Evolutionary conservation across 2,797 vertebrate species (phyloP).

Genomic region (Fringilla coelebs): DNA sequence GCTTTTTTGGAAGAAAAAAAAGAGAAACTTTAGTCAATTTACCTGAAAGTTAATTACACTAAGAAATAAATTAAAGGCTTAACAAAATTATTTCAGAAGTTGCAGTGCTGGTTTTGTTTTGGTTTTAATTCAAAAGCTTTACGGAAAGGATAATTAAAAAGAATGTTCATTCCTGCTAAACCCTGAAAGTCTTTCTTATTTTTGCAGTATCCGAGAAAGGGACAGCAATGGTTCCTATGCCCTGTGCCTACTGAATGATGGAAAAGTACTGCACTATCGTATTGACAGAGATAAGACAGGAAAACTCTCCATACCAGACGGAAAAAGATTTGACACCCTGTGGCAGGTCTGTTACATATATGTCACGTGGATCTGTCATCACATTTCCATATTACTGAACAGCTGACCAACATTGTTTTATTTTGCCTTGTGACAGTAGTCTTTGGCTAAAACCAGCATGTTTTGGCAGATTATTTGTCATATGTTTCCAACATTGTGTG

Average conservation of each 20-base stretch:
- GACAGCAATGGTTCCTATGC: slow-evolving; percentile 88
- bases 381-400: background rate
- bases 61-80: background rate
- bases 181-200: background rate
- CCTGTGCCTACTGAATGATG: slow-evolving; percentile 88
- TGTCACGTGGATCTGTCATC: background rate
- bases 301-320: slow-evolving; percentile 94
- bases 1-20: background rate
- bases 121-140: background rate
- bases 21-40: background rate
- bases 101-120: background rate
- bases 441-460: background rate
- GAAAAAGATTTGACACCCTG: slow-evolving; percentile 97
- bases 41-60: background rate
- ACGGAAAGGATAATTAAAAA: background rate
- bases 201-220: slow-evolving; percentile 87
- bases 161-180: background rate
- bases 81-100: background rate
- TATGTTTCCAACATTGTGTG: background rate
- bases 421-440: background rate
- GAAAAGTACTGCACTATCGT: slow-evolving; percentile 91
- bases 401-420: background rate
- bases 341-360: slow-evolving; percentile 85
- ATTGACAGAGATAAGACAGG: slow-evolving; percentile 87
- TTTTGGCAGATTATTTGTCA: background rate